Evolutionary conservation across 2,113 vertebrate genomes (phyloP), one percentile per base, ranked within the genome.

Genomic region (Polyodon spathula): DNA sequence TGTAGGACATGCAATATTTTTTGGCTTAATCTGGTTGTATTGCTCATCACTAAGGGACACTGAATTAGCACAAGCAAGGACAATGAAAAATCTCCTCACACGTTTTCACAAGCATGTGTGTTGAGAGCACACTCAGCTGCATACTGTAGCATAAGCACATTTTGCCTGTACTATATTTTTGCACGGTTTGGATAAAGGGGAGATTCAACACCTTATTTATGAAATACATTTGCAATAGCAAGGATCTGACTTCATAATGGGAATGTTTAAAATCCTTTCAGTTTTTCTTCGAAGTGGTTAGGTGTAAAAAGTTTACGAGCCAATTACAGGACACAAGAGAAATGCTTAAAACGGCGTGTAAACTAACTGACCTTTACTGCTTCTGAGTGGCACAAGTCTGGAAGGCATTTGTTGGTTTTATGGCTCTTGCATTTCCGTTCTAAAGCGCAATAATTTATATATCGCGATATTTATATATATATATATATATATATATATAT

Each of bases 221-320:
- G 56, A 54, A 46, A 62, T 53, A 16, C 43, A 56, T 38, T 58
- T 41, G n/a, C n/a, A n/a, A 58, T 37, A 56, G 40, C 43, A 40
- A 46, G 44, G 14, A 37, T 37, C 43, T 38, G 58, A 6, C 16
- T 43, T 17, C 37, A 27, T 43, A 16, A 37, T 4, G 16, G 4
- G 15, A n/a, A 48, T 60, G 6, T 51, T 7, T 40, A 52, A 39
- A 9, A 5, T 3, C 7, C 27, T 16, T 15, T 14, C n/a, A n/a
- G n/a, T n/a, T n/a, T n/a, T n/a, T n/a, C n/a, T n/a, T n/a, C n/a
- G n/a, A n/a, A n/a, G n/a, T n/a, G n/a, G n/a, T n/a, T n/a, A n/a
- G n/a, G n/a, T n/a, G n/a, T n/a, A n/a, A n/a, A n/a, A n/a, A n/a
- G n/a, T n/a, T n/a, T n/a, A n/a, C n/a, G n/a, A n/a, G n/a, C n/a